phyloP scores from a whole-genome alignment of 37 sponge, comb jelly and placozoan genomes.

The Beroe forskalii region DNA sequence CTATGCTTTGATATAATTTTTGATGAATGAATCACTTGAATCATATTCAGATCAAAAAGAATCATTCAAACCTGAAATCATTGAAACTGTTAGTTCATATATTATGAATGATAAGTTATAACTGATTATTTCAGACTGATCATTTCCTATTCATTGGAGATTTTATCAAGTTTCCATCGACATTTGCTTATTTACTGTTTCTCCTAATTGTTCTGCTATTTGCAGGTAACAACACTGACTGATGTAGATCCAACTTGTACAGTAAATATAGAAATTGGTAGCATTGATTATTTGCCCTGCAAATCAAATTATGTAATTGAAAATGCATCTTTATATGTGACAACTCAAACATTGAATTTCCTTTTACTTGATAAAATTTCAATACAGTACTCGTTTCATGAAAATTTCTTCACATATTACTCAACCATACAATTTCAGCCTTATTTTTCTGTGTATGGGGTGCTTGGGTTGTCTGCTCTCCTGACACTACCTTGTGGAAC shows the following conservation, averaged over 20 bases:
- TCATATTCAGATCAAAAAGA: background rate
- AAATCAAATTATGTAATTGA: too few relatives aligned
- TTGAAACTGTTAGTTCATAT: background rate
- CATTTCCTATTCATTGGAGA: constrained; percentile 37
- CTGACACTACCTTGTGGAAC: constrained; percentile 45
- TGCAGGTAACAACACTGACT: background rate
- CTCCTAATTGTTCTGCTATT: background rate
- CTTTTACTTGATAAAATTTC: too few relatives aligned
- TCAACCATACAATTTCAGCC: background rate
- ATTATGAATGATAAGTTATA: background rate
- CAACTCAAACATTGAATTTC: too few relatives aligned
- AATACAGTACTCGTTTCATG: background rate
- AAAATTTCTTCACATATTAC: background rate
- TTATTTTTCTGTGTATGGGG: background rate
- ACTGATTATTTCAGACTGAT: background rate
- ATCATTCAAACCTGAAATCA: background rate
- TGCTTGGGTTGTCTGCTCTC: constrained; percentile 36
- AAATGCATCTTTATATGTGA: too few relatives aligned
- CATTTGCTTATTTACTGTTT: background rate
- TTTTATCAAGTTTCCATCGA: background rate
- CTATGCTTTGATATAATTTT: background rate
- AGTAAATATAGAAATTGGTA: too few relatives aligned
- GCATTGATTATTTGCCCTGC: too few relatives aligned
- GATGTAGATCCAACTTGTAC: too few relatives aligned
- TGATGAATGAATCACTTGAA: background rate